phyloP scores from a whole-genome alignment of 2,113 vertebrate species.

The Eira barbara region DNA sequence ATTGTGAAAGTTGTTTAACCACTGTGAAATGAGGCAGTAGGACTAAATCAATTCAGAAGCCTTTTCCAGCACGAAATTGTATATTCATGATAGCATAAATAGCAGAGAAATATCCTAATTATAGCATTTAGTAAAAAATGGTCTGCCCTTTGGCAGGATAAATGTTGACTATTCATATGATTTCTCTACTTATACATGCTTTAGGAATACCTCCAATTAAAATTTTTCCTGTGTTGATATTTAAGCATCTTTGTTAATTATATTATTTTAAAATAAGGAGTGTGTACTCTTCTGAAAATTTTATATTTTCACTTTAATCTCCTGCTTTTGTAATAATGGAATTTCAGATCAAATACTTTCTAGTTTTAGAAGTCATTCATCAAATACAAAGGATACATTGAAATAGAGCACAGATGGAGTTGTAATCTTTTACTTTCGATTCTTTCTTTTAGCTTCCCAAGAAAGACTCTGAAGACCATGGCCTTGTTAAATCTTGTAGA shows the following conservation, averaged over 20 bases:
- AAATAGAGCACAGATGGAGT: background rate
- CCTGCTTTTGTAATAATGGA: background rate
- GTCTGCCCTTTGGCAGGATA: background rate
- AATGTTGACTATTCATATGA: background rate
- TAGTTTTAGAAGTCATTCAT: background rate
- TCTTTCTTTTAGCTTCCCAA: background rate
- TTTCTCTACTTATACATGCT: background rate
- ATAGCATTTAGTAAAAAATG: background rate
- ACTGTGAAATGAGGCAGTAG: background rate
- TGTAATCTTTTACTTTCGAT: background rate
- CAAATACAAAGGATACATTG: background rate
- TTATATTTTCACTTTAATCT: slow-evolving; percentile 12
- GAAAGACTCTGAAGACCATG: background rate
- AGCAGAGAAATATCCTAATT: background rate
- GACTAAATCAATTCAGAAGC: background rate
- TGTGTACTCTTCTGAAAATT: background rate
- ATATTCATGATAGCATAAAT: background rate
- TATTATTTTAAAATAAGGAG: slow-evolving; percentile 16
- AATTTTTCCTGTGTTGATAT: background rate
- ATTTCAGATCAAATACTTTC: background rate
- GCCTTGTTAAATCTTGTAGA: background rate
- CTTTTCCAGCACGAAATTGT: background rate
- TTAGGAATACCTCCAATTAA: background rate
- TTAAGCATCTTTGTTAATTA: background rate
- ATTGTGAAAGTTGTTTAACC: background rate